These are phyloP conservation scores for Eulemur coronatus DNA, from an alignment of 2,797 vertebrate genomes.

Conservation along the genomic window DNA sequence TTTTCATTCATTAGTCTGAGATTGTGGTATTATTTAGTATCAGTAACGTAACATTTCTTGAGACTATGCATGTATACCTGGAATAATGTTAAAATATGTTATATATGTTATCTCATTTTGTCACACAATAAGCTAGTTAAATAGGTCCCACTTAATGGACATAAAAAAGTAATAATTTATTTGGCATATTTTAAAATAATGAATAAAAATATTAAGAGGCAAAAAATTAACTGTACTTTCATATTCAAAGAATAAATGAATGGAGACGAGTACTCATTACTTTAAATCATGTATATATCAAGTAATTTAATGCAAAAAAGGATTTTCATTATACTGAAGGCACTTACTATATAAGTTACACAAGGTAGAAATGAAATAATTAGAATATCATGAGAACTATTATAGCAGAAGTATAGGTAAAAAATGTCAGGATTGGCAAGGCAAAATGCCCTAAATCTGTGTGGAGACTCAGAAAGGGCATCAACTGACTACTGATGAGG, in stretches of 20 bases:
- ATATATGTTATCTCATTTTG: background rate
- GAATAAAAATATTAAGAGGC: background rate
- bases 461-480: background rate
- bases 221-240: background rate
- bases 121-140: background rate
- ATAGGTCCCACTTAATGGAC: background rate
- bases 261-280: background rate
- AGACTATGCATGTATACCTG: background rate
- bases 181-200: background rate
- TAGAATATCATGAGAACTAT: background rate
- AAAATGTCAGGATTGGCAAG: background rate
- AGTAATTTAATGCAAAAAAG: background rate
- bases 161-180: background rate
- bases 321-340: background rate
- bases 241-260: constrained; percentile 7
- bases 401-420: background rate
- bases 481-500: background rate
- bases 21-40: background rate
- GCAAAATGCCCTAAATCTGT: background rate
- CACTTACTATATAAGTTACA: background rate
- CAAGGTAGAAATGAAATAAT: background rate
- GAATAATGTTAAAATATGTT: background rate
- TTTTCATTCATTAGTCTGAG: background rate
- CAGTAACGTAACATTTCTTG: background rate
- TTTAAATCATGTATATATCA: background rate